Evolutionary conservation across 1,140 invertebrate species (phyloP).

Genomic region (Drosophila sechellia): DNA sequence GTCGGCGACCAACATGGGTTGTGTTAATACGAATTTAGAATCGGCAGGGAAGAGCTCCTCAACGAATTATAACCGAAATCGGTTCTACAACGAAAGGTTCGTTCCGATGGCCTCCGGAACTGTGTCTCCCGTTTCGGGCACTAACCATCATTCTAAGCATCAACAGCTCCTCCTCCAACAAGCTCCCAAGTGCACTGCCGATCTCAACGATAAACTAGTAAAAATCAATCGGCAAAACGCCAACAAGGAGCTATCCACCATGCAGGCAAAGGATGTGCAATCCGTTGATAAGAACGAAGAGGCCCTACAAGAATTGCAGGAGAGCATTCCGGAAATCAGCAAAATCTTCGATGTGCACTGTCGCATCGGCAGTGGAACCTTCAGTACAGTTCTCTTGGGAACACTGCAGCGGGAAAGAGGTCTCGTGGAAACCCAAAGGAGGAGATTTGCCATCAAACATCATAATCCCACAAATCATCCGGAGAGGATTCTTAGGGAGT

Average conservation of each 20-base stretch:
- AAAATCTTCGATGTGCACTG: constrained; percentile 88
- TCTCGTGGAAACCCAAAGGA: constrained; percentile 85
- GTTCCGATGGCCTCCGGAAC: not conserved
- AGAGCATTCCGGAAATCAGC: constrained; percentile 87
- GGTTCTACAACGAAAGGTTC: not conserved
- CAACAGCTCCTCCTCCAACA: not conserved
- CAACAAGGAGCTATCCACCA: constrained; percentile 43
- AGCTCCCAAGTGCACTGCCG: not conserved
- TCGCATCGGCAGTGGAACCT: constrained; percentile 93
- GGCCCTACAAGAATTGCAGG: constrained; percentile 85
- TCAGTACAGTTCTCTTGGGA: constrained; percentile 92
- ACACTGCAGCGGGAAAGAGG: constrained; percentile 86
- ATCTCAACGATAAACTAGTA: constrained; percentile 34
- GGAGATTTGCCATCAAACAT: constrained; percentile 92
- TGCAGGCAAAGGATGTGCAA: constrained; percentile 37
- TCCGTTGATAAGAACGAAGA: constrained; percentile 68
- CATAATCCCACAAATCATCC: constrained; percentile 94
- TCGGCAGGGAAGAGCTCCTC: not conserved
- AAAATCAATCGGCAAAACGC: constrained; percentile 42
- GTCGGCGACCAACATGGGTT: not conserved
- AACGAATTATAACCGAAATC: not conserved
- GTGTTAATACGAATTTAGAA: not conserved
- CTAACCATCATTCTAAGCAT: not conserved
- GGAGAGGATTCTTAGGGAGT: constrained; percentile 89
- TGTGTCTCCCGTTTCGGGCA: not conserved